Evolutionary conservation across 2,113 vertebrate genomes (phyloP).

Genomic region (Dromiciops gliroides): DNA sequence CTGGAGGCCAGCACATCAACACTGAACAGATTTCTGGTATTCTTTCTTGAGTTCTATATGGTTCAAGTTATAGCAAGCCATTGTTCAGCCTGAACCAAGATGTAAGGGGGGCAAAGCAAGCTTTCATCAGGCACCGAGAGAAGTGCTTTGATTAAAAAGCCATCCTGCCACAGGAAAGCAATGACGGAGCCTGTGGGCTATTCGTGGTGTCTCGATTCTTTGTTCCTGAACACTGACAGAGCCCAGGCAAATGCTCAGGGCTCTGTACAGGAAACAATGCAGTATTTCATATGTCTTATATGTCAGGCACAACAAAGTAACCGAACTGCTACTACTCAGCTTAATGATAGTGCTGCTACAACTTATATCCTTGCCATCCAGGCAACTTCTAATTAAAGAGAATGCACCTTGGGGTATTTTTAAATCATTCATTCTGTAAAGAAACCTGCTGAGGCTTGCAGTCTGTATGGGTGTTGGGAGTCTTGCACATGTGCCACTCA

Average conservation of each 20-base stretch:
- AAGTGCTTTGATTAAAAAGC: slow-evolving; percentile 72
- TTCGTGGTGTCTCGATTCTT: slow-evolving; percentile 24
- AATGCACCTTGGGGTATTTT: neutral
- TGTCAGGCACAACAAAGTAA: neutral
- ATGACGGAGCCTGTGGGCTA: slow-evolving; percentile 40
- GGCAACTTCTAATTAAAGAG: neutral
- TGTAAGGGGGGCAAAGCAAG: neutral
- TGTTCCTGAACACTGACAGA: slow-evolving; percentile 15
- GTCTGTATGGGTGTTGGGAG: neutral
- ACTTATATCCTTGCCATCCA: neutral
- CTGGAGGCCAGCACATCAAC: neutral
- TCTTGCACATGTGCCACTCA: neutral
- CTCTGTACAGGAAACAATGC: slow-evolving; percentile 24
- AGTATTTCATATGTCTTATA: neutral
- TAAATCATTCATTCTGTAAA: neutral
- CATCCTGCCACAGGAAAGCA: slow-evolving; percentile 70
- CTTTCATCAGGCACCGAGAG: slow-evolving; percentile 38
- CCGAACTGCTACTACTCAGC: neutral
- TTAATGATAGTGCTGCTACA: neutral
- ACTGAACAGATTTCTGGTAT: neutral
- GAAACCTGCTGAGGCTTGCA: neutral
- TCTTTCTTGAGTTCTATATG: neutral
- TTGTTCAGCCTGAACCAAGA: slow-evolving; percentile 18
- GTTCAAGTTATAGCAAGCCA: slow-evolving; percentile 32
- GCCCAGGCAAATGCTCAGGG: neutral